Percentiles rank a stretch among this genome's conserved stretches.
Evolutionary conservation across 1,140 invertebrate genomes (phyloP).

Genomic region (Pemphigus obesinymphae): DNA sequence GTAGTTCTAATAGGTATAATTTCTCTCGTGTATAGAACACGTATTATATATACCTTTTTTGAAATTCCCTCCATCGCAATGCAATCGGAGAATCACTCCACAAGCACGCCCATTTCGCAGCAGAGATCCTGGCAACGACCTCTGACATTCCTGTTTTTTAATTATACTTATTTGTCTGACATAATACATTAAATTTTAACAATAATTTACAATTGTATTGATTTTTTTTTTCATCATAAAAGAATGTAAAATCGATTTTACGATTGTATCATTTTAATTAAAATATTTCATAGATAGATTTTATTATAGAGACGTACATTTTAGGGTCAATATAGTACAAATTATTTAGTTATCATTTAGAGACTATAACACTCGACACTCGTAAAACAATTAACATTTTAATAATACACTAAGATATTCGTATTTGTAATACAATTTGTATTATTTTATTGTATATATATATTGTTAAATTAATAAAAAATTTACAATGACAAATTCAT

Average conservation of each 20-base stretch:
- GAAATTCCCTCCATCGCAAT: background rate
- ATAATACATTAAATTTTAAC: background rate
- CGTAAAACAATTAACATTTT: too few relatives aligned
- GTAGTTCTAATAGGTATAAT: too few relatives aligned
- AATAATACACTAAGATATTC: too few relatives aligned
- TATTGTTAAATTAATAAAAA: too few relatives aligned
- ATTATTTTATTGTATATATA: too few relatives aligned
- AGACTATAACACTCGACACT: too few relatives aligned
- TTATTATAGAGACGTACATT: background rate
- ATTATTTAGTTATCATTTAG: background rate
- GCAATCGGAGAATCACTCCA: background rate
- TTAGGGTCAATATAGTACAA: background rate
- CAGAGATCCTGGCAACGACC: slow-evolving; percentile 6
- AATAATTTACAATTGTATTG: background rate
- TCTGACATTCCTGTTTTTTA: background rate
- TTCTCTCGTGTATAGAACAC: background rate
- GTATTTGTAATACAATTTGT: too few relatives aligned
- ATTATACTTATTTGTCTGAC: background rate
- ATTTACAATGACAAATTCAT: too few relatives aligned
- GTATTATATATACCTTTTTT: background rate
- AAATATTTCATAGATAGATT: background rate
- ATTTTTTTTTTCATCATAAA: background rate
- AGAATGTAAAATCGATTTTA: background rate
- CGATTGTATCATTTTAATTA: background rate
- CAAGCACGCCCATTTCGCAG: background rate